phyloP scores from a whole-genome alignment of 1,140 invertebrate species.

The Magallana gigas region DNA sequence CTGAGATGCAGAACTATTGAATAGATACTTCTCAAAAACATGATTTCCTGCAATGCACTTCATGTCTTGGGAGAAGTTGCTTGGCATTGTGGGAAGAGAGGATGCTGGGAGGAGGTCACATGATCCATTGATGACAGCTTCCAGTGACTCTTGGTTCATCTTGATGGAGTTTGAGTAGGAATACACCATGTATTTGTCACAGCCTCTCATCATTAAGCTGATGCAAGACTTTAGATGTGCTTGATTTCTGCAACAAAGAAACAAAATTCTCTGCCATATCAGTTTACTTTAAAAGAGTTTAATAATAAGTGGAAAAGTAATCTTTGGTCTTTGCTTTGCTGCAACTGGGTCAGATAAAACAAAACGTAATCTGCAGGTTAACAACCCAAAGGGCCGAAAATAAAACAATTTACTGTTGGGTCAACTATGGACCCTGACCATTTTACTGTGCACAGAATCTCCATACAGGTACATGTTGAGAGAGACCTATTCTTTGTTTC shows the following conservation, averaged over 20 bases:
- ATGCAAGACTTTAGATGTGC: not conserved
- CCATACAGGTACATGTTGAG: too few species aligned
- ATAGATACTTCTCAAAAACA: constrained; percentile 4
- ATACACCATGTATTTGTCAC: constrained; percentile 27
- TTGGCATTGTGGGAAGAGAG: not conserved
- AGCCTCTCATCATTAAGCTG: not conserved
- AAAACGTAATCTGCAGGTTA: too few species aligned
- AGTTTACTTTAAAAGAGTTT: too few species aligned
- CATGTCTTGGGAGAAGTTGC: constrained; percentile 5
- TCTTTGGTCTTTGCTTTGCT: too few species aligned
- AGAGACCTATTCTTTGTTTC: too few species aligned
- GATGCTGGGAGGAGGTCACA: constrained; percentile 8
- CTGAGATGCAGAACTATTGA: constrained; percentile 5
- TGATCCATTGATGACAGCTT: not conserved
- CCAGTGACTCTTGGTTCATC: not conserved
- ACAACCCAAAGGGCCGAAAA: too few species aligned
- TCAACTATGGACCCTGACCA: too few species aligned
- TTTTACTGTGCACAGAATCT: too few species aligned
- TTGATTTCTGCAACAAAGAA: not conserved
- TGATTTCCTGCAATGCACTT: not conserved
- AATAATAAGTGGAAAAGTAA: too few species aligned
- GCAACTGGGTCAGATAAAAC: too few species aligned
- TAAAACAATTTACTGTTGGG: too few species aligned
- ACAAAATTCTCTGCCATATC: not conserved
- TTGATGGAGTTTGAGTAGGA: not conserved